Percentiles rank a stretch among this genome's conserved stretches.
Evolutionary conservation across 1,140 invertebrate genomes (phyloP).

Genomic region (Battus philenor): DNA sequence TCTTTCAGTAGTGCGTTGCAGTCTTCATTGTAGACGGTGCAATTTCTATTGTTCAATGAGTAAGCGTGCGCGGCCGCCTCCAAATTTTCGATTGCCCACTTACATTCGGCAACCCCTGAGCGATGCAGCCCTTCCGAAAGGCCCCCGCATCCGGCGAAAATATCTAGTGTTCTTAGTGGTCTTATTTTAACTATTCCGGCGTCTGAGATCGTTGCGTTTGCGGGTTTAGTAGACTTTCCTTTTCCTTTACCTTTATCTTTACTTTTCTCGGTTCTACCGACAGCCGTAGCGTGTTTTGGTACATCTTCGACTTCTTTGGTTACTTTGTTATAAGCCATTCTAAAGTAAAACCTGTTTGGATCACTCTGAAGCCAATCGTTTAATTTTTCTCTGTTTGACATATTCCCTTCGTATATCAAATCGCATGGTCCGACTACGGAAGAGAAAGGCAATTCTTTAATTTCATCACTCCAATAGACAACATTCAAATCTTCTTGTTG

Average conservation of each 20-base stretch:
- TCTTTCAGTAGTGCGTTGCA: conserved; percentile 85
- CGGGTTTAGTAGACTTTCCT: conserved; percentile 78
- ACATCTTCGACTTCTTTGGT: conserved; percentile 80
- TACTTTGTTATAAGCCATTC: conserved; percentile 80
- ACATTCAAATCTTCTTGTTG: conserved; percentile 84
- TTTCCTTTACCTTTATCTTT: conserved; percentile 84
- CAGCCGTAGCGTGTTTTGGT: conserved; percentile 75
- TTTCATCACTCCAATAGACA: conserved; percentile 87
- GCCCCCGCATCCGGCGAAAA: conserved; percentile 94
- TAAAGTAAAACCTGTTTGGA: conserved; percentile 86
- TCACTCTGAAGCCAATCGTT: conserved; percentile 81
- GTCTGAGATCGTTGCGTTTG: conserved; percentile 31
- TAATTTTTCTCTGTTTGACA: conserved; percentile 57
- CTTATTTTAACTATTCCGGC: conserved; percentile 52
- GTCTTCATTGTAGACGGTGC: conserved; percentile 88
- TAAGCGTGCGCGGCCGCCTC: conserved; percentile 88
- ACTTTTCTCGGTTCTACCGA: conserved; percentile 79
- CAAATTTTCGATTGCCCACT: conserved; percentile 91
- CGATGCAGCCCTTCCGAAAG: conserved; percentile 84
- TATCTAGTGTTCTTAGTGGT: conserved; percentile 83
- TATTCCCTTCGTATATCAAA: conserved; percentile 57
- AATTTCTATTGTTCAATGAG: conserved; percentile 84
- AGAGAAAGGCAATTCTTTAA: conserved; percentile 73
- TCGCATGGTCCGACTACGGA: conserved; percentile 56
- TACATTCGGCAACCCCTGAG: conserved; percentile 80